Evolutionary conservation across 1,140 invertebrate species (phyloP), one percentile per base, ranked within the genome.

Genomic region (Drosophila chauvacae): DNA sequence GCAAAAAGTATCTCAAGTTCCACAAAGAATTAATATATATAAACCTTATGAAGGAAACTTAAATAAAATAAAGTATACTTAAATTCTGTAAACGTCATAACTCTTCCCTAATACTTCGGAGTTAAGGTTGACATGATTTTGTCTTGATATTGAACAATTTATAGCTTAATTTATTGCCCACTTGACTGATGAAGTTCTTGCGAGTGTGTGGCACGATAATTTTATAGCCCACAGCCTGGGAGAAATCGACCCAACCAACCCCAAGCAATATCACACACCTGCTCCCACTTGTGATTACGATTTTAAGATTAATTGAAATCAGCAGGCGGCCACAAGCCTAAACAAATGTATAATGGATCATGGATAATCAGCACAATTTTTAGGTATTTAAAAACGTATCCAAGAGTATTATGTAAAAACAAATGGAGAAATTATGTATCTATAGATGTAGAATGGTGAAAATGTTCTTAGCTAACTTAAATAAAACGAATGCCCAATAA

Each of bases 181-280:
- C 58, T 90, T 88, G 80, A 90, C 83, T 84, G 80, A 88, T 88
- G 80, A 81, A 90, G 73, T 81, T 75, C 68, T 65, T 80, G 59
- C 58, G 33, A 82, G 76, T 77, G 85, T 72, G 71, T 74, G 70
- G 84, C 58, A 77, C 80, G 80, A 87, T 80, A 71, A 80, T 66
- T 87, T 80, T 48, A 48, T 37, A 50, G 13, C 33, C 35, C 16
- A n/a, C n/a, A 48, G 33, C 44, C 28, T 53, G 42, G 44, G 33
- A 64, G 45, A 65, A 53, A 35, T 68, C 35, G 44, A 45, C 13
- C 61, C 28, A 65, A 20, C 16, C 33, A 23, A 59, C 33, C 30
- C 47, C 14, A 23, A 33, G 26, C 28, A 23, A 20, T 57, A 55
- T 55, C 62, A 70, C 39, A 79, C 81, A 86, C 70, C 79, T 86